Base-by-base conservation (phyloP, 2,113 vertebrate genomes). In the Circaetus gallicus region DNA sequence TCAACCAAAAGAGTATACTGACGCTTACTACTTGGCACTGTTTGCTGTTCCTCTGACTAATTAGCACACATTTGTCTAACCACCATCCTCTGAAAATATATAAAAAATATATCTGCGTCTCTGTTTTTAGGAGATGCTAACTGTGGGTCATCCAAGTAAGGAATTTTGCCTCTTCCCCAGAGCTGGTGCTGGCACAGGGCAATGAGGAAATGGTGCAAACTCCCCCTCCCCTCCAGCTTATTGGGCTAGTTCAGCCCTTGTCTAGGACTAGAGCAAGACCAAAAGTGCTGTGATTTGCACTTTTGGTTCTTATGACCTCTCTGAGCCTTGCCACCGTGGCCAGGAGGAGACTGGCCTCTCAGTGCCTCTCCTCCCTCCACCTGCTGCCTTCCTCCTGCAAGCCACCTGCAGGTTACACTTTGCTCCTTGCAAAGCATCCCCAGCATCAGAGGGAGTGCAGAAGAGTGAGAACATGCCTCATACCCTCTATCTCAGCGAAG, bases 401-500 rank as follows among this genome's bases (percentile, higher is more conserved):
- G 26, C 11, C 14, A 63, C n/a, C 21, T 38, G 66, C 47, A 16
- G 52, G 45, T 29, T 78, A 8, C 3, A 1, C 22, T 58, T 47
- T 50, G 49, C 7, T 40, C 38, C 10, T n/a, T 77, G 29, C 7
- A 16, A 69, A 89, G 17, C 19, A 26, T 9, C 25, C 29, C 42
- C 15, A 38, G 36, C 11, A 13, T 19, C 2, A 1, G 13, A 26
- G 17, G 11, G 7, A 53, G 15, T 3, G 5, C 5, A 52, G 62
- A 82, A 53, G 62, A 72, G 4, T 24, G 15, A 85, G 15, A 59
- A 42, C 3, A 1, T 5, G 15, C 20, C 47, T 70, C 53, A 45
- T 18, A 58, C 4, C 4, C 15, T 74, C 28, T 16, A 13, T 43
- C 22, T 70, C 47, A 15, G 6, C 18, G 18, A 52, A 55, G 29